Evolutionary conservation across 92 coral and sea anemone species (phyloP), one percentile per base, ranked within the genome.

Genomic region (Phenganax marumi): DNA sequence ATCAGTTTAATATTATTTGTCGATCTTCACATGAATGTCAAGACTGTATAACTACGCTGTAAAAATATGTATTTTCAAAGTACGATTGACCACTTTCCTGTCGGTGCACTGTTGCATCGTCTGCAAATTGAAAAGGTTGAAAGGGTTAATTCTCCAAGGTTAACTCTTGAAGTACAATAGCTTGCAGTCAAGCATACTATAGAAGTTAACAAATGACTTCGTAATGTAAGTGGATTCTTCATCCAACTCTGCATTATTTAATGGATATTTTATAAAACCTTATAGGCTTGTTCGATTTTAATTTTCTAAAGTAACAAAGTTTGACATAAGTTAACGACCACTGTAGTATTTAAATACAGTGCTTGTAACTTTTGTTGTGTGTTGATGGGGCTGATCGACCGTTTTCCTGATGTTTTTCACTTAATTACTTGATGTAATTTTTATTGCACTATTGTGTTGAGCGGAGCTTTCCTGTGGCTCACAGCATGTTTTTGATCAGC

Each of bases 141-240:
- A 33, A 24, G 12, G 50, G n/a, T 33, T 14, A 10, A 33, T 25
- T 22, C 0, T 66, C 43, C 14, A 47, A 66, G 17, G 26, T 66
- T 66, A 12, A 25, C 9, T 21, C 26, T 24, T 16, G 11, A 25
- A 64, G 19, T 64, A 64, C 24, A 66, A 66, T 25, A 33, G 72
- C 14, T 66, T 66, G 72, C 48, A 62, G 68, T 62, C 68, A 62
- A 62, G 68, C 68, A 23, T 58, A 58, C 21, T 58, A n/a, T n/a
- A 23, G 14, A 16, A 62, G 8, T 39, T 7, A 62, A 19, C 26
- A 62, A 62, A 62, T 19, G 26, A 7, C 33, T 62, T 26, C 22
- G n/a, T n/a, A 39, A 25, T 62, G 10, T 39, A 25, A 19, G 8
- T 62, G 25, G 33, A 62, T 26, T 13, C 68, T 2, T 62, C 25